Evolutionary conservation across 2,888 invertebrate species (phyloP).

Genomic region (Mimumesa dahlbomi): DNA sequence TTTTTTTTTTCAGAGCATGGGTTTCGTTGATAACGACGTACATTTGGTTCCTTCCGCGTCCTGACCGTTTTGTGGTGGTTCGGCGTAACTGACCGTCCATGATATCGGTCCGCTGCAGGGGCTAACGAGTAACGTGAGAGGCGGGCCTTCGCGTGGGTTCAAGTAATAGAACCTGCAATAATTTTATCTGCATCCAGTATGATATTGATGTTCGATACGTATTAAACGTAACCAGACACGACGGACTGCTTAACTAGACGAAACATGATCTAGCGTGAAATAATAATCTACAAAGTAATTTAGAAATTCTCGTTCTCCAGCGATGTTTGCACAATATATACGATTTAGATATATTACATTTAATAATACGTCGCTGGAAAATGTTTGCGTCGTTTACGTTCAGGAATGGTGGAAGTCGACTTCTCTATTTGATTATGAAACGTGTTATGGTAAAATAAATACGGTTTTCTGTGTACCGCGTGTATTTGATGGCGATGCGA

Average conservation of each 20-base stretch:
- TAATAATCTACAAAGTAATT: background rate
- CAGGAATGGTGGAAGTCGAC: too few relatives aligned
- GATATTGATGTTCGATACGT: constrained; percentile 68
- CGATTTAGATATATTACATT: too few relatives aligned
- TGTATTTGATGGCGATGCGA: too few relatives aligned
- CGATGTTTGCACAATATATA: too few relatives aligned
- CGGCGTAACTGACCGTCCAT: constrained; percentile 78
- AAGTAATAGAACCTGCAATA: constrained; percentile 78
- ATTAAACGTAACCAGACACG: constrained; percentile 40
- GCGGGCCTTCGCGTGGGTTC: constrained; percentile 76
- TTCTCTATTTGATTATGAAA: too few relatives aligned
- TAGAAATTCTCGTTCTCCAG: too few relatives aligned
- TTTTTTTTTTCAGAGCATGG: too few relatives aligned
- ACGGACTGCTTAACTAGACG: background rate
- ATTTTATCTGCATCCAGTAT: constrained; percentile 78
- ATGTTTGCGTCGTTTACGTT: too few relatives aligned
- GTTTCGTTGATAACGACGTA: constrained; percentile 29
- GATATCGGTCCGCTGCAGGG: constrained; percentile 78
- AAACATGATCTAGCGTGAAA: background rate
- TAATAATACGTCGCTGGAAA: too few relatives aligned
- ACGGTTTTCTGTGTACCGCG: too few relatives aligned
- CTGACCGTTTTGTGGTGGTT: constrained; percentile 75
- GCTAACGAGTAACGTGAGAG: constrained; percentile 77
- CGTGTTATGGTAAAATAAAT: too few relatives aligned
- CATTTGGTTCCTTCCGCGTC: constrained; percentile 73